Conservation (phyloP, 2,113 vertebrate genomes). For the Chlamydotis undulata region DNA sequence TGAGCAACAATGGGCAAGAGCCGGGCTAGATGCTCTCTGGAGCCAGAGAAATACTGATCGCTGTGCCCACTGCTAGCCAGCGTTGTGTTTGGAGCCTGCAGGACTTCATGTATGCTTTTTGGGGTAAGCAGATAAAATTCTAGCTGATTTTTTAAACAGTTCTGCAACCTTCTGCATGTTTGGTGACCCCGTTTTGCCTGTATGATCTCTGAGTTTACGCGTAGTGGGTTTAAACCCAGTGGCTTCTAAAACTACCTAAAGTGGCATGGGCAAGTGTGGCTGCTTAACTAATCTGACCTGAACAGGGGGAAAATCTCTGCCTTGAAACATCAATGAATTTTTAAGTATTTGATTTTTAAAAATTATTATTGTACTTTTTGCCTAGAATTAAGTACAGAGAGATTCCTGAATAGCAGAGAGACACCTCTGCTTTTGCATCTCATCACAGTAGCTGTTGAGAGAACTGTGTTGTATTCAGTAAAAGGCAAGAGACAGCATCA, state of each 20-base stretch:
- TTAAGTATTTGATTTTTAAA: not conserved
- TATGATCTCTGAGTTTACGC: not conserved
- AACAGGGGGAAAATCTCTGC: not conserved
- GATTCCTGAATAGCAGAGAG: not conserved
- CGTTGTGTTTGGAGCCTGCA: not conserved
- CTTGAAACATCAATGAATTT: not conserved
- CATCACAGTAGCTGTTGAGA: not conserved
- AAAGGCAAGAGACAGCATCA: not conserved
- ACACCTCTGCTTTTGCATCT: not conserved
- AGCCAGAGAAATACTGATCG: fast-evolving
- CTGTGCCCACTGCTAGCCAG: not conserved
- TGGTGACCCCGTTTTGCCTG: fast-evolving
- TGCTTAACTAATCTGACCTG: not conserved
- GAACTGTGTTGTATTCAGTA: not conserved
- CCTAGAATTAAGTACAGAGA: not conserved
- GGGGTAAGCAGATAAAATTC: not conserved
- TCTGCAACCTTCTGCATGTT: not conserved
- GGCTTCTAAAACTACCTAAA: not conserved
- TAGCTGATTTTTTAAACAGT: not conserved
- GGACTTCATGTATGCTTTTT: fast-evolving
- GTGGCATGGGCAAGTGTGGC: too few relatives aligned
- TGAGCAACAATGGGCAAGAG: not conserved
- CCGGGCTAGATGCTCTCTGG: not conserved
- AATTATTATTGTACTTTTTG: not conserved
- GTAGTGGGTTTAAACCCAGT: not conserved